Evolutionary conservation across 1,140 invertebrate species (phyloP), one percentile per base, ranked within the genome.

Genomic region (Ditylenchus dipsaci): DNA sequence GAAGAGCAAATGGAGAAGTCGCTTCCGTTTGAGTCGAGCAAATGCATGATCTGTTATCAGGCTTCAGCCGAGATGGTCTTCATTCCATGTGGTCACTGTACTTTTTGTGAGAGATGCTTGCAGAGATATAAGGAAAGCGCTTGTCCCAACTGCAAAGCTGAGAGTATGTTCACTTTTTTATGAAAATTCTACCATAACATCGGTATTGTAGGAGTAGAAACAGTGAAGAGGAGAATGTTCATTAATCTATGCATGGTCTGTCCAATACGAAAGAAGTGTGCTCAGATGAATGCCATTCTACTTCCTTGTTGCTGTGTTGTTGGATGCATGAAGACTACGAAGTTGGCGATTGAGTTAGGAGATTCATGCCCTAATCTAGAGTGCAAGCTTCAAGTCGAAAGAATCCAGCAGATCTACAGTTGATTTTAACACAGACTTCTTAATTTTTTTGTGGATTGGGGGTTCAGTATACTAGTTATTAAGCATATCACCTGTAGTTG

Each of bases 241-340:
- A 29, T n/a, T 17, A 45, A 43, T 17, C 60, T 42, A 17, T 68
- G 66, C n/a, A 23, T 66, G 57, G 8, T 53, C 8, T 68, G 66
- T 30, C 66, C 66, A 23, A 33, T 21, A 0, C 26, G 42, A 1
- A 63, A 66, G 23, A 33, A 66, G 11, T 68, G 66, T 19, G 58
- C 33, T 15, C 33, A 63, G 42, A 63, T 68, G 66, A 49, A 68
- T 57, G 43, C 38, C 38, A 68, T 68, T 57, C 7, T 68, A 33
- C 63, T 68, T 45, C 66, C 66, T 13, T 68, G 66, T 38, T 21
- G 66, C n/a, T 68, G 66, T 17, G 53, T 68, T 19, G 53, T 68
- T 57, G 66, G 66, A 13, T 68, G 66, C 53, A 42, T 38, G 33
- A 29, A 30, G 57, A 47, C 43, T 30, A 56, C 66, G 13, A 26